These are phyloP conservation scores for Leucophenga varia DNA, from an alignment of 1,140 invertebrate species.

Conservation along the genomic window DNA sequence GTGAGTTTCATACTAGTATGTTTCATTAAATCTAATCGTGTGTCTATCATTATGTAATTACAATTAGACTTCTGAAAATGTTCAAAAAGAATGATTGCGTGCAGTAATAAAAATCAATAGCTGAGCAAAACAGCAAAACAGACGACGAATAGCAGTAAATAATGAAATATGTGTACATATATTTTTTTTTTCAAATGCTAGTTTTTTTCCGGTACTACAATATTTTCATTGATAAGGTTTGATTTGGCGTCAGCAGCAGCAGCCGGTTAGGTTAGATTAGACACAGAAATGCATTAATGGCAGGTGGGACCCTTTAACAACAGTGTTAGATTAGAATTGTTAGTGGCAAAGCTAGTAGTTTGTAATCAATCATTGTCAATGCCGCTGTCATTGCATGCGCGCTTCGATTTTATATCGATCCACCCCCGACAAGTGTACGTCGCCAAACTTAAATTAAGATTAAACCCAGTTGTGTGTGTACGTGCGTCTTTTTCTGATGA, in stretches of 20 bases:
- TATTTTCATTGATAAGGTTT: slow-evolving; percentile 12
- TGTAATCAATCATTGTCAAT: slow-evolving; percentile 53
- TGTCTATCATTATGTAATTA: slow-evolving; percentile 50
- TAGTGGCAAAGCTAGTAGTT: slow-evolving; percentile 24
- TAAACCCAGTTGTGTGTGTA: too few relatives aligned
- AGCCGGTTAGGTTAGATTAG: slow-evolving; percentile 16
- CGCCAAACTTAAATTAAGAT: too few relatives aligned
- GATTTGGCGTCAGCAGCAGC: slow-evolving; percentile 12
- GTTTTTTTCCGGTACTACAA: too few relatives aligned
- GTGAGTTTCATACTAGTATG: too few relatives aligned
- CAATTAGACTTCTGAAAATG: slow-evolving; percentile 21
- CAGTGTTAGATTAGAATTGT: too few relatives aligned
- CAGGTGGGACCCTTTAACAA: too few relatives aligned
- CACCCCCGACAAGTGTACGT: too few relatives aligned
- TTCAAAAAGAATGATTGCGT: slow-evolving; percentile 19
- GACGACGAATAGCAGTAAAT: slow-evolving; percentile 37
- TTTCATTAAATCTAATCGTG: slow-evolving; percentile 51
- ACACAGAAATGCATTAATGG: neutral
- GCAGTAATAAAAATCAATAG: neutral
- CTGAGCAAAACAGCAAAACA: slow-evolving; percentile 19
- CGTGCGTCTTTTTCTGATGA: too few relatives aligned
- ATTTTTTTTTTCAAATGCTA: too few relatives aligned
- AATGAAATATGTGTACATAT: too few relatives aligned
- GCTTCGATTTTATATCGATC: too few relatives aligned
- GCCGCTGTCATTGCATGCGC: slow-evolving; percentile 31